These are phyloP conservation scores for Macroteleia sp. DNA, from an alignment of 2,888 invertebrate genomes.

Conservation along the genomic window DNA sequence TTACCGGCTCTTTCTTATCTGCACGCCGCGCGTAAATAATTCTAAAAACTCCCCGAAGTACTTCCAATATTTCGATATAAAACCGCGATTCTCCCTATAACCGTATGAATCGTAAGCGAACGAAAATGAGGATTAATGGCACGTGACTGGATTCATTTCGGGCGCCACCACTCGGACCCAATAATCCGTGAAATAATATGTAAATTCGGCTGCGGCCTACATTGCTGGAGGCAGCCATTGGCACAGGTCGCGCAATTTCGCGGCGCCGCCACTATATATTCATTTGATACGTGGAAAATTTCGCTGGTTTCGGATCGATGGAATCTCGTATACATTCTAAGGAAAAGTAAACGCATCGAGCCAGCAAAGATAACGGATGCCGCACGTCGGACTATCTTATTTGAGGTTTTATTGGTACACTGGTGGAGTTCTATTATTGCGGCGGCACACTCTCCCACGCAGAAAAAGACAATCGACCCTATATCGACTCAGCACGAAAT, in stretches of 20 bases:
- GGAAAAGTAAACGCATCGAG: slow-evolving; percentile 43
- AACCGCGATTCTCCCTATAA: background rate
- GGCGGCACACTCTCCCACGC: too few species aligned
- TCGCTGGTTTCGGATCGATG: slow-evolving; percentile 17
- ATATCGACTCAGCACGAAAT: too few species aligned
- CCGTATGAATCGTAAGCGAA: slow-evolving; percentile 11
- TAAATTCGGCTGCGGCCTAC: slow-evolving; percentile 15
- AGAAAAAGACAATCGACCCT: too few species aligned
- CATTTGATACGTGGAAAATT: slow-evolving; percentile 46
- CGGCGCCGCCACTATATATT: slow-evolving; percentile 50
- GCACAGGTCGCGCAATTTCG: slow-evolving; percentile 34
- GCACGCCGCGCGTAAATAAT: slow-evolving; percentile 12
- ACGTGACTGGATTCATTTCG: slow-evolving; percentile 8
- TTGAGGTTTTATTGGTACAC: slow-evolving; percentile 39
- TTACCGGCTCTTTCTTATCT: slow-evolving; percentile 1
- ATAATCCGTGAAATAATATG: slow-evolving; percentile 49
- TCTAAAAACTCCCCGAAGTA: background rate
- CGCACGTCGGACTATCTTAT: slow-evolving; percentile 48
- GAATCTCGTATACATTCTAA: slow-evolving; percentile 46
- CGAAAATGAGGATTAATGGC: slow-evolving; percentile 27
- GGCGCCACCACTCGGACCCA: slow-evolving; percentile 21
- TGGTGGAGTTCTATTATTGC: slow-evolving; percentile 37
- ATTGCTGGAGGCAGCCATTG: slow-evolving; percentile 27
- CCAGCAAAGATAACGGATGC: slow-evolving; percentile 26
- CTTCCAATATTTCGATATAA: background rate